Base-by-base conservation (phyloP, 2,113 vertebrate species). In the Sinocyclocheilus maitianheensis region DNA sequence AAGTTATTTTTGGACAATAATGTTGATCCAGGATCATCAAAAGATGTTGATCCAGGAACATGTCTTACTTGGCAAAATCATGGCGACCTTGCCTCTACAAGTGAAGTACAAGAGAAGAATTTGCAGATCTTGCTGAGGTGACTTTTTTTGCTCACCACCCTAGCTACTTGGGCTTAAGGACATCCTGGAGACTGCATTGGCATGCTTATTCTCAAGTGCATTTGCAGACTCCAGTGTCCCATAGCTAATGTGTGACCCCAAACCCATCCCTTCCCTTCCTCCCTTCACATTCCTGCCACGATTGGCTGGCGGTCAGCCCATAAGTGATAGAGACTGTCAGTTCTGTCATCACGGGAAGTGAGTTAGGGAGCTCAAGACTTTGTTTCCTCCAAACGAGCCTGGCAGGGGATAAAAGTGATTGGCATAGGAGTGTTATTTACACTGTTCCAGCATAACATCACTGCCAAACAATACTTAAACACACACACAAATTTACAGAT, bases 401-500 rank as follows among this genome's bases (percentile, higher is more conserved):
- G 90, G 86, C 87, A 83, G 77, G 24, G 58, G 40, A 86, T 84
- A 75, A 86, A 83, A 87, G 88, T 62, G 34, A 58, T 62, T 85
- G 26, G 60, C 10, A 46, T 92, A 74, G 37, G 34, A 83, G 69
- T n/a, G 40, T 92, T 93, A 92, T 94, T 94, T 89, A 93, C 88
- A 85, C 69, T 24, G 62, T 83, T 83, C 78, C 46, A 77, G 65
- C 48, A 69, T 40, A 71, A 82, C 37, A 77, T 63, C 62, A 40
- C n/a, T 58, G 65, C 43, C 80, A 79, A 67, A 86, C 74, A 58
- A 75, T 81, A 78, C 46, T 62, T 60, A 79, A 46, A 75, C 48
- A 84, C 58, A 63, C 58, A 63, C 58, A 75, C 40, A 69, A 14
- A 69, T 12, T 8, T 46, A 46, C 84, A 85, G 11, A 86, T 58